Base-by-base conservation (phyloP, 2,797 vertebrate genomes). In the Anguilla marmorata region DNA sequence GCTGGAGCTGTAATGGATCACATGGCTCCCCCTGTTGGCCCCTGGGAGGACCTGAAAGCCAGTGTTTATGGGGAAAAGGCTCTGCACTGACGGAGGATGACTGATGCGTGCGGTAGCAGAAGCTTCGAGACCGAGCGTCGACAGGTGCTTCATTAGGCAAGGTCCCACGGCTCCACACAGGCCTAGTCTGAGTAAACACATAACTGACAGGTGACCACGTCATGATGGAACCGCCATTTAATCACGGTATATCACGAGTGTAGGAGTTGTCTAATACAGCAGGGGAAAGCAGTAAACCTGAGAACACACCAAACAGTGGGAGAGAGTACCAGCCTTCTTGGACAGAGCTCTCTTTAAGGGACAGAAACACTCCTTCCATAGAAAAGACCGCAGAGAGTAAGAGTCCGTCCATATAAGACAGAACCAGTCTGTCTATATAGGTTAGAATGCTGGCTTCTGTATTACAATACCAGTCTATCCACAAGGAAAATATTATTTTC, bases 101-200 rank as follows among this genome's bases (percentile, higher is more conserved):
- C 19, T 90, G 92, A 93, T 88, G 79, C 86, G 91, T 91, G 86
- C 37, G 8, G 63, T 33, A 87, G 84, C 50, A 87, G 86, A 63
- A 74, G 89, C 85, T 85, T 85, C 90, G 87, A n/a, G 92, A 87
- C 82, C 5, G 84, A 90, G 88, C 86, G 60, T 37, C 58, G 86
- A 88, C 89, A 41, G 30, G 37, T 87, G 88, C 89, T 91, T 90
- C 88, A 92, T 91, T 91, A 91, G 85, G 87, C 0, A 63, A 66
- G 84, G 76, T 74, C 63, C 87, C 84, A 24, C 1, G 1, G 90
- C 86, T 87, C 89, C 37, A 45, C 89, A 87, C 90, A 6, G 58
- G 84, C 79, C 86, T 50, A 86, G 80, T n/a, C 58, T 8, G 90
- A 86, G 88, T 87, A 80, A 91, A 90, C 79, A 86, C 56, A 21